A percentile compares a stretch with the other conserved stretches of the same genome.
Evolutionary conservation across 2,113 vertebrate genomes (phyloP).

Genomic region (Nicator chloris): DNA sequence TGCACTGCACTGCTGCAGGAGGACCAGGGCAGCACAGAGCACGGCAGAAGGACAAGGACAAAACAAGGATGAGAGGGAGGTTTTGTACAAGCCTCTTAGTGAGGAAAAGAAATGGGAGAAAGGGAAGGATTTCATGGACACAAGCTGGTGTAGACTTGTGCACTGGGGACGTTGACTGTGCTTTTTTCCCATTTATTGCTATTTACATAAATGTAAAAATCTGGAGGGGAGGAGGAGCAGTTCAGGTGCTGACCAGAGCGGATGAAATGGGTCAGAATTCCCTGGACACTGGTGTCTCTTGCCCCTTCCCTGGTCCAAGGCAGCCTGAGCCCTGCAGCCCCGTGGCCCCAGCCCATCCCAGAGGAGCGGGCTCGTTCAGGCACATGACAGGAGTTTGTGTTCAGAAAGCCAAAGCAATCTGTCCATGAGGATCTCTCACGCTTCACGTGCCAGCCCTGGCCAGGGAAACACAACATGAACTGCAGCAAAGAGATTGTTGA

Average conservation of each 20-base stretch:
- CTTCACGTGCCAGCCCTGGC: constrained; percentile 27
- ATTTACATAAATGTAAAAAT: not conserved
- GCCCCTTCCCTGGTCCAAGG: not conserved
- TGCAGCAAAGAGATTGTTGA: constrained; percentile 49
- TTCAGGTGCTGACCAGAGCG: not conserved
- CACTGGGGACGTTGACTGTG: fast-evolving
- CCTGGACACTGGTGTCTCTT: not conserved
- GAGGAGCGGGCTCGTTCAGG: constrained; percentile 31
- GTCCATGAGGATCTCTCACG: constrained; percentile 67
- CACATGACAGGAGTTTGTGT: constrained; percentile 54
- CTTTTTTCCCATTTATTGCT: not conserved
- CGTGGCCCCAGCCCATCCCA: not conserved
- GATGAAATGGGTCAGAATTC: not conserved
- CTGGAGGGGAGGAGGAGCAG: not conserved
- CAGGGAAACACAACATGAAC: constrained; percentile 61
- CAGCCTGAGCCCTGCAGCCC: not conserved
- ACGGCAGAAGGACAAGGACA: not conserved
- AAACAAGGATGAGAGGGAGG: not conserved
- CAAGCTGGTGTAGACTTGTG: not conserved
- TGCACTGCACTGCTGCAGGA: not conserved
- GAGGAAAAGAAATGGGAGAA: not conserved
- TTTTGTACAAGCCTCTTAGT: not conserved
- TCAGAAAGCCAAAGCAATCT: constrained; percentile 53
- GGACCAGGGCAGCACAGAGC: not conserved
- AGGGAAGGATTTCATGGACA: not conserved